phyloP scores from a whole-genome alignment of 1,140 invertebrate genomes.

The Drosophila seguyi region DNA sequence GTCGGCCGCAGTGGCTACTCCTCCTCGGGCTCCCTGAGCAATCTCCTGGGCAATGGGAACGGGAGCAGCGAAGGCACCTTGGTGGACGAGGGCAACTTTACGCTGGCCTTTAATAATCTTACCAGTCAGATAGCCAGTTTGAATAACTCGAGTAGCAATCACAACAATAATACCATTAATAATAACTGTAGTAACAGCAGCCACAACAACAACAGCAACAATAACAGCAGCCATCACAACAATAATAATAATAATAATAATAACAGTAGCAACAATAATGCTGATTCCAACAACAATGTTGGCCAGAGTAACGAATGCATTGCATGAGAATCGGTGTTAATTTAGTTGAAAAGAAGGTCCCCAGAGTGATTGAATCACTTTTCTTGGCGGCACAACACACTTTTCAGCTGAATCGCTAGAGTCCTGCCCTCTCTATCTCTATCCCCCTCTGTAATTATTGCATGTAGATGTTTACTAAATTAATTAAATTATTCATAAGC shows the following conservation, averaged over 20 bases:
- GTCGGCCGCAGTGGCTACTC: constrained; percentile 30
- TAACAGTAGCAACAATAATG: constrained; percentile 54
- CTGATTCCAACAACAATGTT: constrained; percentile 79
- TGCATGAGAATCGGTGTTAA: constrained; percentile 80
- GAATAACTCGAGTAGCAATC: constrained; percentile 56
- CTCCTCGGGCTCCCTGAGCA: constrained; percentile 50
- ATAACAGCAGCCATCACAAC: constrained; percentile 30
- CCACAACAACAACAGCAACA: constrained; percentile 32
- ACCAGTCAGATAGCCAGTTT: constrained; percentile 72
- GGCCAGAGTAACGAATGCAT: constrained; percentile 74
- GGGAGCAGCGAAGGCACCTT: constrained; percentile 69
- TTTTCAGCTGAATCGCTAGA: constrained; percentile 46
- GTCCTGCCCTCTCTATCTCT: background rate
- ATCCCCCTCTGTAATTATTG: constrained; percentile 37
- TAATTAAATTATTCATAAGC: constrained; percentile 58
- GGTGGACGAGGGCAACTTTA: constrained; percentile 69
- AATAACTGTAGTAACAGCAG: constrained; percentile 39
- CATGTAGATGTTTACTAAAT: constrained; percentile 54
- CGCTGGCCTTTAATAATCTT: constrained; percentile 71
- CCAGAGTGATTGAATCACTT: constrained; percentile 19
- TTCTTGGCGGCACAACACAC: constrained; percentile 23
- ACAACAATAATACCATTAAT: constrained; percentile 20
- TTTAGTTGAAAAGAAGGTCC: constrained; percentile 56
- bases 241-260: constrained; percentile 31
- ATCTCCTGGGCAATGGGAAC: constrained; percentile 60